Evolutionary conservation across 2,797 vertebrate species (phyloP).

Genomic region (Chiroxiphia lanceolata): DNA sequence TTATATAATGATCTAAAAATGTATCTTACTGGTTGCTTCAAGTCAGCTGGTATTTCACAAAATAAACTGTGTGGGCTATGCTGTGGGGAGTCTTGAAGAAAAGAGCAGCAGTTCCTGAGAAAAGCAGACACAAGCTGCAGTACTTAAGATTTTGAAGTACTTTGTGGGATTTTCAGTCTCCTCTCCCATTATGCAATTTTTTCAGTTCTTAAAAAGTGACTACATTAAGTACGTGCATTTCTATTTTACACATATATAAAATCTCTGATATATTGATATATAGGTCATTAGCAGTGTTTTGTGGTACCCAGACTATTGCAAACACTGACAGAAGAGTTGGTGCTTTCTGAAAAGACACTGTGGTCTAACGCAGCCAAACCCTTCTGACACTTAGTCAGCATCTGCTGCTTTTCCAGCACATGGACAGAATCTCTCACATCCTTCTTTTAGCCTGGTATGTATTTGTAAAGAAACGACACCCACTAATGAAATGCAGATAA

Average conservation of each 20-base stretch:
- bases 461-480: background rate
- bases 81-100: background rate
- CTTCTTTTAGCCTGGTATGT: background rate
- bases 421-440: background rate
- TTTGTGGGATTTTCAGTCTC: background rate
- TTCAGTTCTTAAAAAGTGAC: background rate
- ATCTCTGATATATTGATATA: background rate
- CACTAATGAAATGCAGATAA: background rate
- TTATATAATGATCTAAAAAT: constrained; percentile 4
- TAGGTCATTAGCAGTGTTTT: background rate
- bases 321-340: background rate
- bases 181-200: background rate
- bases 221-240: background rate
- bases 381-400: background rate
- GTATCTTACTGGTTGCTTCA: background rate
- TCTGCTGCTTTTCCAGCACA: background rate
- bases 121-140: background rate
- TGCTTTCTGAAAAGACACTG: background rate
- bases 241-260: background rate
- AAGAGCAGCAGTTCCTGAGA: background rate
- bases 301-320: background rate
- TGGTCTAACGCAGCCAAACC: background rate
- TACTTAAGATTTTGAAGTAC: background rate
- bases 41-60: background rate
- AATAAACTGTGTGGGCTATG: background rate